phyloP scores from a whole-genome alignment of 2,888 invertebrate species.

The Mesochorus sp. region DNA sequence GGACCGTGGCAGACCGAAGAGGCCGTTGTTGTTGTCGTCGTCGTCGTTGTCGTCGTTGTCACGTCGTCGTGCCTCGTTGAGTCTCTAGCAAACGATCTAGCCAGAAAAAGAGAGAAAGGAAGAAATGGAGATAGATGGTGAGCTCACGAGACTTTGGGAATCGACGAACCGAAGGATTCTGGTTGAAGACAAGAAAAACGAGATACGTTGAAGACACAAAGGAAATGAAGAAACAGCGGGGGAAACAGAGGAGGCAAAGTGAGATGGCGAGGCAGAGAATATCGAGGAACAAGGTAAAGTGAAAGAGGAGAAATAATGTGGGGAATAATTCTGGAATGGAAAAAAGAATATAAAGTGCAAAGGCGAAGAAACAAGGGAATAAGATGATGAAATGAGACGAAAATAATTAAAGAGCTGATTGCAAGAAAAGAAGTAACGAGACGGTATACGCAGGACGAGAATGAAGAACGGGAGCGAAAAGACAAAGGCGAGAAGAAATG shows the following conservation, averaged over 20 bases:
- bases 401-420: not conserved
- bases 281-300: not conserved
- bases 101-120: constrained; percentile 35
- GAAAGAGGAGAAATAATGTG: not conserved
- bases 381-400: not conserved
- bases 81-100: constrained; percentile 25
- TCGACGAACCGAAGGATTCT: constrained; percentile 61
- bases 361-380: constrained; percentile 21
- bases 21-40: constrained; percentile 22
- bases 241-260: constrained; percentile 13
- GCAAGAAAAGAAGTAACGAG: not conserved
- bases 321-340: not conserved
- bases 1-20: constrained; percentile 6
- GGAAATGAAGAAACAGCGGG: constrained; percentile 15
- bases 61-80: constrained; percentile 12
- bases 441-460: not conserved
- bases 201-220: not conserved
- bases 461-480: constrained; percentile 19
- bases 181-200: not conserved
- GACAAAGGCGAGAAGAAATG: not conserved
- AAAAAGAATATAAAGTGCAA: not conserved
- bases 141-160: constrained; percentile 27
- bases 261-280: not conserved
- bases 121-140: not conserved
- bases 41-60: constrained; percentile 27